These are phyloP conservation scores for Myotis davidii DNA, from an alignment of 2,113 vertebrate genomes.

Conservation along the genomic window DNA sequence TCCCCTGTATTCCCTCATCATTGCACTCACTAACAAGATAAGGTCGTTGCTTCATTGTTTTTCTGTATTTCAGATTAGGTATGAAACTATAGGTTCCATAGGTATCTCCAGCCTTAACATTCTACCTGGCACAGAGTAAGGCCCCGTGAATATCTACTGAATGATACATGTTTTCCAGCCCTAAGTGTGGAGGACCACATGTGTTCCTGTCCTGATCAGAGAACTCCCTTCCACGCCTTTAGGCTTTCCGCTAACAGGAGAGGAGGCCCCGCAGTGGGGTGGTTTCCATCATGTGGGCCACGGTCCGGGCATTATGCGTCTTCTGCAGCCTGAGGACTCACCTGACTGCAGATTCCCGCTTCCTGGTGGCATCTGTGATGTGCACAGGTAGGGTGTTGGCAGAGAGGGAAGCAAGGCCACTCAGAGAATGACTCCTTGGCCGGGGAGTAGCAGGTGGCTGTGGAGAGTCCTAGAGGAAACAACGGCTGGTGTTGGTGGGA, in stretches of 20 bases:
- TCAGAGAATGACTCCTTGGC: constrained; percentile 87
- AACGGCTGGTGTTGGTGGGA: neutral
- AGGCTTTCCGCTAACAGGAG: neutral
- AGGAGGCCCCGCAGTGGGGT: neutral
- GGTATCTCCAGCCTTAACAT: neutral
- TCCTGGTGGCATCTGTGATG: constrained; percentile 93
- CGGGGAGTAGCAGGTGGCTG: constrained; percentile 76
- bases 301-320: neutral
- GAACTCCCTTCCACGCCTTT: neutral
- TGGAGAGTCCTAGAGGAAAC: constrained; percentile 80
- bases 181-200: neutral
- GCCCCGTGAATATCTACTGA: neutral
- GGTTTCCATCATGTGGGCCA: neutral
- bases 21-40: neutral
- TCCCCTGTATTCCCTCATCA: neutral
- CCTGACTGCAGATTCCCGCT: constrained; percentile 91
- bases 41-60: neutral
- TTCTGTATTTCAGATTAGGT: constrained; percentile 4
- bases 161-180: neutral
- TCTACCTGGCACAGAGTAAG: neutral
- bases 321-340: constrained; percentile 75
- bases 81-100: neutral
- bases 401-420: constrained; percentile 90
- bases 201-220: neutral
- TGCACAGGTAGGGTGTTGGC: constrained; percentile 92